Percentiles rank a stretch among this genome's conserved stretches.
These are phyloP conservation scores for Hipposideros armiger DNA, from an alignment of 2,113 vertebrate genomes.

Conservation along the genomic window DNA sequence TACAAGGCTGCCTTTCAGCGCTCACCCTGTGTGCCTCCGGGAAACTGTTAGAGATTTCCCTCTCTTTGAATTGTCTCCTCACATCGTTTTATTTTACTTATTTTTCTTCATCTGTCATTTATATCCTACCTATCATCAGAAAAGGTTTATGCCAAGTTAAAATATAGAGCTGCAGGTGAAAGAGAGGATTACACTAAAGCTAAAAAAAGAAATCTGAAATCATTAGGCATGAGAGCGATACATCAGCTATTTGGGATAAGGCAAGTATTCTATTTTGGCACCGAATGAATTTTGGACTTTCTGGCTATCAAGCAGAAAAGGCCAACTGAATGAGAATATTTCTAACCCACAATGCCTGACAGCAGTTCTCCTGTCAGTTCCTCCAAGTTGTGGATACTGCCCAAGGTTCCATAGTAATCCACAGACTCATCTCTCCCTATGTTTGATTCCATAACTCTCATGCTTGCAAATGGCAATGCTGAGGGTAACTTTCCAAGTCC, in stretches of 20 bases:
- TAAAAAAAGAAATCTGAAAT: conserved; percentile 18
- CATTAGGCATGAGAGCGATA: neutral
- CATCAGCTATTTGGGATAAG: neutral
- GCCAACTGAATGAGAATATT: neutral
- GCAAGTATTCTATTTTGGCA: neutral
- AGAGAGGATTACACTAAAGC: neutral
- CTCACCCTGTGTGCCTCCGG: neutral
- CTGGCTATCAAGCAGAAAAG: neutral
- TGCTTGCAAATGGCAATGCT: neutral
- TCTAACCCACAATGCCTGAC: neutral
- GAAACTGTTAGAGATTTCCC: neutral
- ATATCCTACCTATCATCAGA: neutral
- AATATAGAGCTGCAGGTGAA: neutral
- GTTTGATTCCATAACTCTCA: neutral
- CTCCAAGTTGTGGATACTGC: neutral
- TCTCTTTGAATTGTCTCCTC: neutral
- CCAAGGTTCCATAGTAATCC: neutral
- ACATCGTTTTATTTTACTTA: neutral
- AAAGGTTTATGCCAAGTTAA: conserved; percentile 24
- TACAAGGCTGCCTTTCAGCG: neutral
- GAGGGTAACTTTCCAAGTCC: neutral
- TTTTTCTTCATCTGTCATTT: neutral
- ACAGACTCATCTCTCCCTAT: neutral
- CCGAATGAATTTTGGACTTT: neutral
- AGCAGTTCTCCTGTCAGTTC: neutral